These are phyloP conservation scores for Dasyornis broadbenti DNA, from an alignment of 2,113 vertebrate genomes.

Conservation along the genomic window DNA sequence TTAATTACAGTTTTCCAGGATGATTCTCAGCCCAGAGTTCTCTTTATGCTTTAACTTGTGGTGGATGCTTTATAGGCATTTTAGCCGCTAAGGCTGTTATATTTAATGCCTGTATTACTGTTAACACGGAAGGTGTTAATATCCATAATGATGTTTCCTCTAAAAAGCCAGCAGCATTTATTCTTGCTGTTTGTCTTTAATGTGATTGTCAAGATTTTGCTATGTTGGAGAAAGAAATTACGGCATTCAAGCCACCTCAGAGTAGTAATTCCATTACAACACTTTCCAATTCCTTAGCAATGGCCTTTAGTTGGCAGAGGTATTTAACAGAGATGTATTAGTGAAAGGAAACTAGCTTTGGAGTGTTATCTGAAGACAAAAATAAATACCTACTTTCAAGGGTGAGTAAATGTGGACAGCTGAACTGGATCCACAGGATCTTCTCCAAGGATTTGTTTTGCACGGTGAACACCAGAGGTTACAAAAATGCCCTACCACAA, in stretches of 20 bases:
- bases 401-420: neutral
- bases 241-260: constrained; percentile 20
- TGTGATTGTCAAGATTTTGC: constrained; percentile 2
- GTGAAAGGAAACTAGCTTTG: neutral
- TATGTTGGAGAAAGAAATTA: neutral
- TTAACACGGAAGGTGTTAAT: constrained; percentile 24
- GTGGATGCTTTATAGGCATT: constrained; percentile 22
- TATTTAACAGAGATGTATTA: neutral
- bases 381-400: neutral
- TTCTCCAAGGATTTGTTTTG: neutral
- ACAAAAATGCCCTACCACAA: neutral
- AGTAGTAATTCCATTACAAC: constrained; percentile 21
- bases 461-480: neutral
- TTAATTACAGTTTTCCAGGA: neutral
- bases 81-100: neutral
- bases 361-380: neutral
- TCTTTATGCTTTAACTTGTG: neutral
- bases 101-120: constrained; percentile 25
- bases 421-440: neutral
- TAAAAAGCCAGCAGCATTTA: constrained; percentile 13
- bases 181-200: neutral
- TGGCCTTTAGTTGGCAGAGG: constrained; percentile 27
- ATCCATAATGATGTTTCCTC: neutral
- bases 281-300: neutral
- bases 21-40: constrained; percentile 5